Conservation (phyloP, 2,797 vertebrate genomes). For the Oreochromis mossambicus region DNA sequence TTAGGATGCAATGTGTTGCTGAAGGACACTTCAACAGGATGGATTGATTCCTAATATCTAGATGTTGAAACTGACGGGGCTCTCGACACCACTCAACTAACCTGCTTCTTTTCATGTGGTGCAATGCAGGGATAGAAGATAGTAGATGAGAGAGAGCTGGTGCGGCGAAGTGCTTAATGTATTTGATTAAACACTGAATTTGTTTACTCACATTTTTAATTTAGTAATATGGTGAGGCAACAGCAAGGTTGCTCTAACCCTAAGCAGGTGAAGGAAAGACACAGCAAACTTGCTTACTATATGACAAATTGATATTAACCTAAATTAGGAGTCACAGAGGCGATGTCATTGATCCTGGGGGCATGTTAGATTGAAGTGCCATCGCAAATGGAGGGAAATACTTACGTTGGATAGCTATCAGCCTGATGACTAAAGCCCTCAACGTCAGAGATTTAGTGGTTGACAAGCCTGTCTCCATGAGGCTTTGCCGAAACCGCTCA, state of each 20-base stretch:
- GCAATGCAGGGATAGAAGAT: background rate
- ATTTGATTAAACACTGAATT: background rate
- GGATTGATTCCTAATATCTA: background rate
- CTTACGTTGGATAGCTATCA: background rate
- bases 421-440: background rate
- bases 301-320: background rate
- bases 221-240: background rate
- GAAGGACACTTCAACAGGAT: conserved; percentile 9
- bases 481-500: background rate
- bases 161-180: background rate
- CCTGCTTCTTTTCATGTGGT: background rate
- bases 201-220: background rate
- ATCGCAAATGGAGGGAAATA: background rate
- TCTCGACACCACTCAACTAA: background rate
- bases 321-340: background rate
- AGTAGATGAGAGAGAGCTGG: background rate
- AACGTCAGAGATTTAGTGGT: background rate
- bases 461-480: background rate
- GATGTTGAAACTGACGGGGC: background rate
- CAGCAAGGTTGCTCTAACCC: background rate
- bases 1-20: background rate
- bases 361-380: background rate
- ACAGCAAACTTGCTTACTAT: background rate
- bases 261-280: background rate
- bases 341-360: background rate